Evolutionary conservation across 2,888 invertebrate species (phyloP), one percentile per base, ranked within the genome.

Genomic region (Podabrus alpinus): DNA sequence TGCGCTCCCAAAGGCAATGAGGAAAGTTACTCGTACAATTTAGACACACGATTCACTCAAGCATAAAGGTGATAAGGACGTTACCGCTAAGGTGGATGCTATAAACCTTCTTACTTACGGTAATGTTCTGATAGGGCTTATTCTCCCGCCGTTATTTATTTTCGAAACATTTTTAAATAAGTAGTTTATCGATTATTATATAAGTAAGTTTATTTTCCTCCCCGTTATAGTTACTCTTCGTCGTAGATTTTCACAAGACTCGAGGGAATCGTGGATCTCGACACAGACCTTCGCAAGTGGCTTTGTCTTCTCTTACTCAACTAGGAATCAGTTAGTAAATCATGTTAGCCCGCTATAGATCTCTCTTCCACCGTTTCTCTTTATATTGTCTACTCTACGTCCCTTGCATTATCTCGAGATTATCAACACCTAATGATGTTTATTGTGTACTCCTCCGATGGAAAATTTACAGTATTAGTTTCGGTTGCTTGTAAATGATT

Each of bases 51-150:
- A 84, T 81, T 83, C 86, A 83, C 79, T 84, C 83, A 84, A 85
- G 86, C 84, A 85, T 85, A 84, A 86, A 86, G 86, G 86, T 85
- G 87, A 87, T 86, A 87, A 87, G 86, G 83, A 84, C 79, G 82
- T 77, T 78, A 78, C 79, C 76, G 77, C 73, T 69, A 79, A 79
- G 79, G 79, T 79, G 78, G 79, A 78, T 72, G 78, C 59, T 72
- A 75, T 60, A 75, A 45, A 75, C 75, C 75, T 75, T 73, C 73
- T 69, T 75, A 75, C 69, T 69, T 72, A 72, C 72, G 21, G 59
- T 75, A 75, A 75, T 75, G 69, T 59, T 66, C 29, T n/a, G 45
- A 45, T 59, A 17, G 69, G 68, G 72, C 66, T 72, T 75, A 45
- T 9, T 45, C n/a, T 45, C 7, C 7, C n/a, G 19, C 19, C 13